Percentiles rank a stretch among this genome's conserved stretches.
These are phyloP conservation scores for Myopa testacea DNA, from an alignment of 2,888 invertebrate species.

Conservation along the genomic window DNA sequence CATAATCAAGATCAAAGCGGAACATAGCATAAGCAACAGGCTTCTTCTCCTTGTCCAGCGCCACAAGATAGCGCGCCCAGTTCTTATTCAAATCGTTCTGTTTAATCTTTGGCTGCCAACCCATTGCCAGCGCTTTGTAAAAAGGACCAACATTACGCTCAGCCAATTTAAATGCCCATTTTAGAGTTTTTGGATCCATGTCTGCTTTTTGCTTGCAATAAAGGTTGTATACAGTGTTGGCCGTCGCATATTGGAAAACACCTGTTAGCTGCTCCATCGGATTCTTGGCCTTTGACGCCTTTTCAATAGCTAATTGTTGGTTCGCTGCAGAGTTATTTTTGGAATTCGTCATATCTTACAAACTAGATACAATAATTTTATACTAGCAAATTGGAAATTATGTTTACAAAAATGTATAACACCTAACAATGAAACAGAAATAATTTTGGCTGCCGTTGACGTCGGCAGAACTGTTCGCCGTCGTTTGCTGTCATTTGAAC, in stretches of 20 bases:
- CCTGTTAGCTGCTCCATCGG: slow-evolving; percentile 58
- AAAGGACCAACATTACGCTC: slow-evolving; percentile 65
- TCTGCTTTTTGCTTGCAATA: slow-evolving; percentile 62
- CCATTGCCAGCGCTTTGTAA: slow-evolving; percentile 68
- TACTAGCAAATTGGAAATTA: too few relatives aligned
- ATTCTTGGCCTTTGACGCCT: slow-evolving; percentile 61
- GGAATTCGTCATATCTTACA: slow-evolving; percentile 54
- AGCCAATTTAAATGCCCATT: slow-evolving; percentile 68
- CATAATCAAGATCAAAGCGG: slow-evolving; percentile 80
- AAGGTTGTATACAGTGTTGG: slow-evolving; percentile 53
- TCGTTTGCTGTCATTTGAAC: too few relatives aligned
- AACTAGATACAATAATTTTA: too few relatives aligned
- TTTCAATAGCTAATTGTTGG: slow-evolving; percentile 65
- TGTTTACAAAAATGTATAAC: too few relatives aligned
- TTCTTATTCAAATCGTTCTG: slow-evolving; percentile 75
- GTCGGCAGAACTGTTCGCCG: too few relatives aligned
- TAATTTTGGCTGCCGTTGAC: too few relatives aligned
- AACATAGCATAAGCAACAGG: slow-evolving; percentile 81
- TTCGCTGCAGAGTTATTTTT: slow-evolving; percentile 54
- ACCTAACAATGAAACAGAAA: too few relatives aligned
- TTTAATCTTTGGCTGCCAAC: slow-evolving; percentile 77
- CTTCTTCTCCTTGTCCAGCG: slow-evolving; percentile 69
- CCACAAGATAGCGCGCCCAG: slow-evolving; percentile 73
- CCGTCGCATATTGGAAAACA: slow-evolving; percentile 53
- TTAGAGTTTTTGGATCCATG: slow-evolving; percentile 62